Evolutionary conservation across 1,140 invertebrate genomes (phyloP), one percentile per base, ranked within the genome.

Genomic region (Spodoptera frugiperda): DNA sequence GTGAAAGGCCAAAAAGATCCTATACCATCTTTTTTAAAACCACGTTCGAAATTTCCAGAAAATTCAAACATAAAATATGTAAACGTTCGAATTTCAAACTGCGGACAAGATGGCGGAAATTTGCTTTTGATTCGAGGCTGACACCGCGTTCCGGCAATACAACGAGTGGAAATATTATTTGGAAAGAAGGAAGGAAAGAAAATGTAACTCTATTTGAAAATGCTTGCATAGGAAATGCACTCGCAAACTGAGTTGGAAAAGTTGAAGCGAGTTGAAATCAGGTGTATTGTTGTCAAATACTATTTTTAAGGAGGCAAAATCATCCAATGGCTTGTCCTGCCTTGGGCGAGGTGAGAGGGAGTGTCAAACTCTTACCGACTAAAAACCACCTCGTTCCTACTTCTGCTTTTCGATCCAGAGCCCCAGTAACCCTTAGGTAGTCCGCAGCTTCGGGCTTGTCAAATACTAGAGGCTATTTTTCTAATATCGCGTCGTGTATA

Each of bases 1-100:
- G 33, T 8, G 25, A 39, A 39, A 8, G 9, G 6, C 1, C 33
- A 39, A 6, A 39, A 39, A 9, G 33, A 9, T 39, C 9, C 9
- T 39, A 4, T 39, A 9, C 8, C 9, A 39, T 39, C 33, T 17
- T 53, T 39, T 44, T 63, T 44, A 33, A 63, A 19, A 19, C 8
- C 59, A 33, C 33, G 59, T 63, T 15, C 11, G 2, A 63, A 17
- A n/a, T 17, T 33, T 17, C 15, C 9, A 15, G 59, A 44, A 39
- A 63, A 63, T 63, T 63, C 59, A 17, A 63, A 63, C 9, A 19
- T 15, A 63, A 39, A 63, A 63, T 67, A 48, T 48, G 63, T 49
- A 48, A 6, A 25, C 15, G 19, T 48, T 46, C 61, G 44, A 48
- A 65, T 10, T 46, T 65, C 39, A 65, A 65, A 65, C 10, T 0